These are phyloP conservation scores for Poeciliopsis presidionis DNA, from an alignment of 2,797 vertebrate genomes.

Conservation along the genomic window DNA sequence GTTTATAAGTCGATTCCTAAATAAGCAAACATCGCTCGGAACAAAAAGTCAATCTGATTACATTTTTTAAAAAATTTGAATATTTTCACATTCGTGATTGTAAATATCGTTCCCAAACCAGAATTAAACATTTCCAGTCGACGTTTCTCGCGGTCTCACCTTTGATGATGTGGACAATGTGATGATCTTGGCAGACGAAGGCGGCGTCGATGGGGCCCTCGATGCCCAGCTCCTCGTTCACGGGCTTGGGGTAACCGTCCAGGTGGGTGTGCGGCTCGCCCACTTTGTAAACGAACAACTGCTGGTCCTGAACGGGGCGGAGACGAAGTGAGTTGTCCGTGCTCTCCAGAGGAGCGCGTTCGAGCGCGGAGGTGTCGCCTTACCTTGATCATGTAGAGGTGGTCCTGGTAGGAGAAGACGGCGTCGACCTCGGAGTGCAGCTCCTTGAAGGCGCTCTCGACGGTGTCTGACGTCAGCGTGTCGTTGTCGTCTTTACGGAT, in stretches of 20 bases:
- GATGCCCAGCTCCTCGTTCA: conserved; percentile 81
- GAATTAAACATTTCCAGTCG: no score
- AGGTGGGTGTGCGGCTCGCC: conserved; percentile 75
- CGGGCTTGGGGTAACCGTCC: conserved; percentile 80
- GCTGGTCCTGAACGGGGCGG: conserved; percentile 67
- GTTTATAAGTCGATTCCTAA: not conserved
- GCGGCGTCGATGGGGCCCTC: conserved; percentile 78
- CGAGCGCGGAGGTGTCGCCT: not conserved
- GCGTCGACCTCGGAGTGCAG: conserved; percentile 75
- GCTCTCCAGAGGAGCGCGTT: no score
- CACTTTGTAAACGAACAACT: conserved; percentile 77
- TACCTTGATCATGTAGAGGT: conserved; percentile 78
- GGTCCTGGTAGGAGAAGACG: conserved; percentile 64
- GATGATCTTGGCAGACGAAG: conserved; percentile 78
- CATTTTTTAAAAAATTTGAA: not conserved
- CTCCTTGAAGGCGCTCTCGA: conserved; percentile 71
- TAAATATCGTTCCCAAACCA: not conserved
- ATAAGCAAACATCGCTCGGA: not conserved
- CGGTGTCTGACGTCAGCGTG: conserved; percentile 49
- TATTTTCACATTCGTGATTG: not conserved
- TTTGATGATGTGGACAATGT: conserved; percentile 77
- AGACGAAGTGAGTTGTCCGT: not conserved
- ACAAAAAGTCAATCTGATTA: not conserved
- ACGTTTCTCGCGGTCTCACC: conserved; percentile 67
- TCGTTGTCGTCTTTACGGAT: conserved; percentile 48